Conservation (phyloP, 1,140 invertebrate genomes). For the Microvelia longipes region DNA sequence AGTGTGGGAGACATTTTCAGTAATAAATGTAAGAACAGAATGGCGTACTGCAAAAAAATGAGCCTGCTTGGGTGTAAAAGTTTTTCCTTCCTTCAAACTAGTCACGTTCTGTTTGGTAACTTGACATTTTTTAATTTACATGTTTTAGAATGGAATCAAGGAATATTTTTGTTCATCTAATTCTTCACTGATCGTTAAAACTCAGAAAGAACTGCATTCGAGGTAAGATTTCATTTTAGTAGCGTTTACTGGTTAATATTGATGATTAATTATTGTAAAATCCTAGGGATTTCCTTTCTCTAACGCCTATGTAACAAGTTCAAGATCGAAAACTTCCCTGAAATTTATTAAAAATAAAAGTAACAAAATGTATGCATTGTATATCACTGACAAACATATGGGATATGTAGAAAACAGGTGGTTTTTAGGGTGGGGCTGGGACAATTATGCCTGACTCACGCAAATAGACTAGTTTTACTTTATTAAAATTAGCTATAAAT, state of each 20-base stretch:
- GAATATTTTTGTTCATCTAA: background rate
- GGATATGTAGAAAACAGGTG: no score
- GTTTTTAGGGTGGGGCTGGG: no score
- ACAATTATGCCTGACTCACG: no score
- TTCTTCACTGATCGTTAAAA: background rate
- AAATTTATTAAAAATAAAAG: background rate
- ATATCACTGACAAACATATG: no score
- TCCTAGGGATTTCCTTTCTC: background rate
- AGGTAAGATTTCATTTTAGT: no score
- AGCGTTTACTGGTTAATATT: no score
- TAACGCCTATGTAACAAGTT: background rate
- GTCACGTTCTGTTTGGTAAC: background rate
- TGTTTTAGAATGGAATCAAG: background rate
- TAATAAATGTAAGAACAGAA: background rate
- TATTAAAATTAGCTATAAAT: no score
- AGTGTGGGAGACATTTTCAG: background rate
- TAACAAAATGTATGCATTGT: background rate
- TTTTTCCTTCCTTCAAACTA: background rate
- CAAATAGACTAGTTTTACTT: no score
- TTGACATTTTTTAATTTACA: background rate
- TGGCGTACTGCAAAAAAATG: background rate
- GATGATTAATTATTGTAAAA: background rate
- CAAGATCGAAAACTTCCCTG: background rate
- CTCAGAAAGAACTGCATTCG: background rate
- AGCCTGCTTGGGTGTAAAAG: no score